Conservation (phyloP, 2,113 vertebrate genomes). For the Phodopus roborovskii region DNA sequence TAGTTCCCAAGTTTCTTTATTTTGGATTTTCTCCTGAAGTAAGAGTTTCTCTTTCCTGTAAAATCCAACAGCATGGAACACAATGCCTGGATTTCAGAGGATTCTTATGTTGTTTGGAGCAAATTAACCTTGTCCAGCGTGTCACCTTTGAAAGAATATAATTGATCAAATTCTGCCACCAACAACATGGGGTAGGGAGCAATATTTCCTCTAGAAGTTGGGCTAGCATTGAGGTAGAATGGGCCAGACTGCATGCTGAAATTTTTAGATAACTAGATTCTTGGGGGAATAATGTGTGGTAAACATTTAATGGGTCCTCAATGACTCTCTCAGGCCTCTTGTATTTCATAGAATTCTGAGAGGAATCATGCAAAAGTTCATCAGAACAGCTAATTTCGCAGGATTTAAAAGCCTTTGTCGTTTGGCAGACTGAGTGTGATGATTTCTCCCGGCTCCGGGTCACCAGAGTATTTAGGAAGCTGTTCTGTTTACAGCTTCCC, state of each 20-base stretch:
- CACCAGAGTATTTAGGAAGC: conserved; percentile 42
- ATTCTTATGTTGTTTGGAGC: not conserved
- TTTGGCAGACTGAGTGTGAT: not conserved
- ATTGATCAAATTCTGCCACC: conserved; percentile 29
- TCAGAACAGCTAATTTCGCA: conserved; percentile 56
- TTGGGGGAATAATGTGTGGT: not conserved
- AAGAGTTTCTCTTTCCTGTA: conserved; percentile 34
- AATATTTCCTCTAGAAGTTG: not conserved
- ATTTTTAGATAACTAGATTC: conserved; percentile 50
- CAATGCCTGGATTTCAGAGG: conserved; percentile 49
- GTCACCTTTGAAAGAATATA: not conserved
- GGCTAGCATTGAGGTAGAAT: not conserved
- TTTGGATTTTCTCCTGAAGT: conserved; percentile 69
- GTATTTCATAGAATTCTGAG: conserved; percentile 36
- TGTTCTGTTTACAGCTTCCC: conserved; percentile 55
- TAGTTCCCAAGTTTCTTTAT: conserved; percentile 58
- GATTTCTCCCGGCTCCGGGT: conserved; percentile 30
- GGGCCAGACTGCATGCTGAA: not conserved
- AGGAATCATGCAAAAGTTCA: conserved; percentile 37
- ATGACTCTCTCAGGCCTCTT: conserved; percentile 38
- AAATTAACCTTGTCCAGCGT: not conserved
- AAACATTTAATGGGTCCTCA: conserved; percentile 44
- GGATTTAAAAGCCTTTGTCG: not conserved
- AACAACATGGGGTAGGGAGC: not conserved
- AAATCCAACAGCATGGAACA: conserved; percentile 38